A percentile compares a stretch with the other conserved stretches of the same genome.
Conservation (phyloP, 2,888 invertebrate genomes). For the Hyles lineata region DNA sequence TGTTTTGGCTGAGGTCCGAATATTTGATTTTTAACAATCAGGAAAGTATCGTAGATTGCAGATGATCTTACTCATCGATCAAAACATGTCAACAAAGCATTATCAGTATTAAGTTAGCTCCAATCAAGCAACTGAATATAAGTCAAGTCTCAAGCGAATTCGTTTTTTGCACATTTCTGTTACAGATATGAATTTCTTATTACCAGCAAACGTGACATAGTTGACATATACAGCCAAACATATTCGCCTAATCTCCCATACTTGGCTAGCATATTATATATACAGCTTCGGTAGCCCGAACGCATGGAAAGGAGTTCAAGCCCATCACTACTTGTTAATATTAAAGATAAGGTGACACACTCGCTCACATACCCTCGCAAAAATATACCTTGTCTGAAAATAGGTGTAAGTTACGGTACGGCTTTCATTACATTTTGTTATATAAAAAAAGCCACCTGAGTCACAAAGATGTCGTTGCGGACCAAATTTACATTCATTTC, state of each 20-base stretch:
- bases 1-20: not conserved
- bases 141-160: too few relatives aligned
- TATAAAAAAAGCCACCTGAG: constrained; percentile 63
- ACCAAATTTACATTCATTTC: constrained; percentile 37
- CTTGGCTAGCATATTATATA: not conserved
- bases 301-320: not conserved
- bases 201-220: too few relatives aligned
- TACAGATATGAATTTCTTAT: too few relatives aligned
- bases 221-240: too few relatives aligned
- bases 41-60: too few relatives aligned
- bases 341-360: constrained; percentile 45
- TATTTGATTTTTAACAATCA: too few relatives aligned
- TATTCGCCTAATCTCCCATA: too few relatives aligned
- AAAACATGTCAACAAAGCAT: too few relatives aligned
- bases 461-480: constrained; percentile 49
- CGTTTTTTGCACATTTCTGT: too few relatives aligned
- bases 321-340: constrained; percentile 42
- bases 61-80: too few relatives aligned
- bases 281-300: not conserved
- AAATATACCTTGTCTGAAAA: constrained; percentile 42
- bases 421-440: constrained; percentile 60
- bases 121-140: too few relatives aligned
- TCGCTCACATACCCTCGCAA: constrained; percentile 39
- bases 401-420: constrained; percentile 43
- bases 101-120: too few relatives aligned